Conservation (phyloP, 2,888 invertebrate species). For the Nasonovia ribisnigri region DNA sequence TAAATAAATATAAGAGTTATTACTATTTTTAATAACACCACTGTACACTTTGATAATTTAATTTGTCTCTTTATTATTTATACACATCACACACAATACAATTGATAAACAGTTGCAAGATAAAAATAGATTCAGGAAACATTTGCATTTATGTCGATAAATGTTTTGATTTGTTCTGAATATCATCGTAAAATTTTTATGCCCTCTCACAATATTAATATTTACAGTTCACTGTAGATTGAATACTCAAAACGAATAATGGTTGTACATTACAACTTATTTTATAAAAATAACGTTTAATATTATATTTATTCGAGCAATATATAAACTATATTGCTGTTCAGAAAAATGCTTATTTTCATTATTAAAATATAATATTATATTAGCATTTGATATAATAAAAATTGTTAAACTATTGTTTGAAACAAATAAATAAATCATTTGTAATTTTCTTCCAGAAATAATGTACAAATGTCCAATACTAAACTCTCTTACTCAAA, state of each 20-base stretch:
- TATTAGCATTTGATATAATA: not conserved
- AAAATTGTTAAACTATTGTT: not conserved
- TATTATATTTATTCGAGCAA: not conserved
- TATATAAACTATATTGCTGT: not conserved
- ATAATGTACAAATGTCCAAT: not conserved
- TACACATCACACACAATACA: not conserved
- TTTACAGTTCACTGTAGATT: not conserved
- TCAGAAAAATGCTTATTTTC: not conserved
- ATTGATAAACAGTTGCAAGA: not conserved
- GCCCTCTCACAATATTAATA: not conserved
- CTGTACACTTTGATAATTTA: not conserved
- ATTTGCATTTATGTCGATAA: not conserved
- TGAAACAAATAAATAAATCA: not conserved
- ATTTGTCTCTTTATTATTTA: not conserved
- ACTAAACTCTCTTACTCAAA: not conserved
- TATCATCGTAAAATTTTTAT: not conserved
- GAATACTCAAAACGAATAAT: not conserved
- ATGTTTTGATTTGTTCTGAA: not conserved
- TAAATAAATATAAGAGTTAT: not conserved
- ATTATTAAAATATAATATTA: not conserved
- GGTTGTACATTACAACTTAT: not conserved
- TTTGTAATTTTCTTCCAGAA: not conserved
- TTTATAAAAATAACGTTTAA: not conserved
- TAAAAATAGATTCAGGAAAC: not conserved
- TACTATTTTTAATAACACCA: not conserved